Base-by-base conservation (phyloP, 2,888 invertebrate species). In the Hoplodrina ambigua region DNA sequence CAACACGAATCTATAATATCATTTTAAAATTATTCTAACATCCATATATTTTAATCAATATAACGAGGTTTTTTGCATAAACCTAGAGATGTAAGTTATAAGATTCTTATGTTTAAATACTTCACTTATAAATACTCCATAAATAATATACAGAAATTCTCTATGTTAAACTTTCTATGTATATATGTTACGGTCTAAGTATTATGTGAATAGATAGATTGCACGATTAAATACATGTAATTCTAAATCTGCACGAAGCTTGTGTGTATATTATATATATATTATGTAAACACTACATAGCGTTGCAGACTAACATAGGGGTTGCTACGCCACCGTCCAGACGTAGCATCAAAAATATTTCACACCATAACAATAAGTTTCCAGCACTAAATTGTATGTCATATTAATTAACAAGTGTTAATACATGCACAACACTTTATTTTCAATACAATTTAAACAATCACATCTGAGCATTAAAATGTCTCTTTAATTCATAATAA, bases 101-200 rank as follows among this genome's bases (percentile, higher is more conserved):
- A 52, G 55, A 68, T 71, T 80, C 64, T 83, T 76, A 80, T 70
- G 53, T 76, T 77, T 69, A 72, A 55, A 68, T 70, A 78, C 54
- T 78, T 74, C 59, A 69, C 68, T 58, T 78, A 78, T 66, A 78
- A 74, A 74, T 80, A 81, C 54, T 70, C 57, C 80, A 71, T 69
- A 80, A 81, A 81, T 69, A 80, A 83, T 69, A 69, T 67, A 82
- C 68, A 67, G 69, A 71, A 69, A 41, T 66, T 59, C 58, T 46
- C 41, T 55, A 64, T 66, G 33, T 69, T 19, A 17, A 63, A 72
- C 58, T 74, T 65, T 81, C 15, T 69, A 68, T 58, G 41, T 68
- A 69, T 81, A 83, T 80, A 82, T 82, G 81, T 83, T 81, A 82
- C 84, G 84, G 84, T 71, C 82, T 75, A 75, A 44, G 53, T 61